These are phyloP conservation scores for Psephotus haematonotus DNA, from an alignment of 2,113 vertebrate genomes.

Conservation along the genomic window DNA sequence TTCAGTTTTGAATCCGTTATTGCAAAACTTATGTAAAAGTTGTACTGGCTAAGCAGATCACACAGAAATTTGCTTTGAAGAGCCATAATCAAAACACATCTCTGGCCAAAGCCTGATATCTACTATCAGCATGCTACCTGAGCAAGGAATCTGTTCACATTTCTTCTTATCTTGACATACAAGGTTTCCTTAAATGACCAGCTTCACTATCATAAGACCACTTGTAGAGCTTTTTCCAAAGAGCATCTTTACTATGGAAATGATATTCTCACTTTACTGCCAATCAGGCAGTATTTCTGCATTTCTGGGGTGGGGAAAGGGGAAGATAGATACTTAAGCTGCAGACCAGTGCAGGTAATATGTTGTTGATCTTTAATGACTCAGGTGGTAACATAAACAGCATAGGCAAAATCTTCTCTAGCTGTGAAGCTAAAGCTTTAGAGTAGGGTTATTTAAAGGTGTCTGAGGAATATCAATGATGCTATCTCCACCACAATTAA, in stretches of 20 bases:
- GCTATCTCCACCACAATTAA: background rate
- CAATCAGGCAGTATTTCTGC: background rate
- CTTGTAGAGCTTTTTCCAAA: background rate
- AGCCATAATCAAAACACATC: background rate
- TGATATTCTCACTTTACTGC: background rate
- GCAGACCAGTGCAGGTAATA: background rate
- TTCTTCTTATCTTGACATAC: background rate
- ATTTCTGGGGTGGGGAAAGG: background rate
- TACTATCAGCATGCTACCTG: background rate
- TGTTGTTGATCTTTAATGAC: background rate
- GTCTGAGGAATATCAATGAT: background rate
- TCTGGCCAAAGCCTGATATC: background rate
- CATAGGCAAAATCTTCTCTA: background rate
- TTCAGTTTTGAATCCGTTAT: background rate
- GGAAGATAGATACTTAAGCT: background rate
- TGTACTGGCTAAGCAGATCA: background rate
- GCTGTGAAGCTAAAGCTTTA: background rate
- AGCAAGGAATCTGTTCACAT: background rate
- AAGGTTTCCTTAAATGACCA: background rate
- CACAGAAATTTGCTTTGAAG: background rate
- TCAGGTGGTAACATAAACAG: background rate
- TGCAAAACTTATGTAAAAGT: background rate
- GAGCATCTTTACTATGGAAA: background rate
- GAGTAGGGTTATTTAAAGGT: background rate
- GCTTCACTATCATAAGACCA: background rate